Base-by-base conservation (phyloP, 2,797 vertebrate species). In the Hydrolagus colliei region DNA sequence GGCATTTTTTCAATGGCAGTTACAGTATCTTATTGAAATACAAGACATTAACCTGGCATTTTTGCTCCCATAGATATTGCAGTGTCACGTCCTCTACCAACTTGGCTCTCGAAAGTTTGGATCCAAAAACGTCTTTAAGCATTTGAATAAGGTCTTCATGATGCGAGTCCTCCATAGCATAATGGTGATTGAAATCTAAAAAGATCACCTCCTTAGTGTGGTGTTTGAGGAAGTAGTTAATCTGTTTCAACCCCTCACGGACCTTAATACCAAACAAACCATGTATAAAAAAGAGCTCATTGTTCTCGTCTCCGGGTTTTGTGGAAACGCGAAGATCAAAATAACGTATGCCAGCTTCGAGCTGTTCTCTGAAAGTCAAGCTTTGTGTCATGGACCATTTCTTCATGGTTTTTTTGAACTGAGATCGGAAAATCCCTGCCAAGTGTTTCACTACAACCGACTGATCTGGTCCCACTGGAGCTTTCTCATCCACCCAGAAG, bases 381-480 rank as follows among this genome's bases (percentile, higher is more conserved):
- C 97, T 99, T 91, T 99, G 98, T 59, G 97, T 99, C 92, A 99
- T 96, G 80, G 97, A 98, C 98, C 98, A 99, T 89, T 97, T 98
- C 92, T 98, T 98, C 95, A 99, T 98, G 62, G 98, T 92, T 88
- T 96, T 98, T 90, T 97, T 99, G 80, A 97, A 96, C 86, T 98
- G 88, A 65, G 96, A 94, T 27, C 93, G 94, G 88, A 95, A 95
- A 90, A 98, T 93, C 75, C 92, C 95, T 86, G 96, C 96, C 59
- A 99, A 93, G 88, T 96, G 96, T 90, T 96, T 96, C 85, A 99
- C 95, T 7, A 95, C 94, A 9, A 89, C 91, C 87, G 95, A 96
- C 92, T 99, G 98, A 91, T 99, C 98, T 5, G 97, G 97, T 32
- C 96, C 98, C 89, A 97, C 97, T 0, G 98, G 98, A 87, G 97